Evolutionary conservation across 2,797 vertebrate genomes (phyloP), one percentile per base, ranked within the genome.

Genomic region (Anguilla marmorata): DNA sequence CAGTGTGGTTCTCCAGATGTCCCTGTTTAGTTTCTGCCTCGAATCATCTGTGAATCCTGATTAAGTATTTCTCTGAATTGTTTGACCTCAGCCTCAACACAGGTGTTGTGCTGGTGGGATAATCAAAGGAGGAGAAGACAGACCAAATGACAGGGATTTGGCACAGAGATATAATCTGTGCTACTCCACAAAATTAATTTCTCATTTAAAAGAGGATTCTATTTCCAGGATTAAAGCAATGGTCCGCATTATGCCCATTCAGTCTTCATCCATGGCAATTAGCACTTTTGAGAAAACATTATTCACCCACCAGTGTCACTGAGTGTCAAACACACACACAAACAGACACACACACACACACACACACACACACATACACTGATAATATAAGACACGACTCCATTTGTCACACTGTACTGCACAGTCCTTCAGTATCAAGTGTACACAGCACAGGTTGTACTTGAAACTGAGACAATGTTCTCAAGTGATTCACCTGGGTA

Each of bases 131-230:
- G 56, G 50, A 37, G 41, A 84, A 48, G n/a, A 80, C 12, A 24
- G 60, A 9, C 48, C 27, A 80, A 74, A 74, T 69, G 72, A 74
- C 37, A 88, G 41, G 85, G 45, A 6, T 66, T 52, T 52, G 87
- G 84, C 72, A 86, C 72, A 48, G 37, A 52, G 48, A 16, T 83
- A 72, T 86, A 86, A 86, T 86, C 76, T 69, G 45, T 85, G 88
- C 90, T 89, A 94, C 92, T 93, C 88, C 89, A 92, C 89, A 89
- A 94, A 95, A 93, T 94, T 91, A 95, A 94, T 93, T 95, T 92
- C 87, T 88, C 83, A 86, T 88, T 90, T 90, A 87, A 93, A 92
- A 94, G 93, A 89, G 93, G 92, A 63, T 88, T 93, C 89, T 91
- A 88, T 88, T 90, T 90, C 91, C 89, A 87, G 89, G 91, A 94